phyloP scores from a whole-genome alignment of 2,888 invertebrate species.

The Notodonta dromedarius region DNA sequence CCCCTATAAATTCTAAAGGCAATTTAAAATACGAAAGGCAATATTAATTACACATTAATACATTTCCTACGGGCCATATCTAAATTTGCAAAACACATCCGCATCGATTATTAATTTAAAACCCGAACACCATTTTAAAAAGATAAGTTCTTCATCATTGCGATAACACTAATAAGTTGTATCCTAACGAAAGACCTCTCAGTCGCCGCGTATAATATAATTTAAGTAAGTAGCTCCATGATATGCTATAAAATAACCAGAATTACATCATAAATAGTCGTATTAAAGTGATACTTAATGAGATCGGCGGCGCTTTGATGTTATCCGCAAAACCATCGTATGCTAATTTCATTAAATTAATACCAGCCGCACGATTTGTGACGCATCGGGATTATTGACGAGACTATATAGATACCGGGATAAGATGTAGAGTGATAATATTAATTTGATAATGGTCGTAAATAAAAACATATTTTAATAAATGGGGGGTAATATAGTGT shows the following conservation, averaged over 20 bases:
- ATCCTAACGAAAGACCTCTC: slow-evolving; percentile 20
- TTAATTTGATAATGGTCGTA: slow-evolving; percentile 31
- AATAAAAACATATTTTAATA: slow-evolving; percentile 27
- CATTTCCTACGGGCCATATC: neutral
- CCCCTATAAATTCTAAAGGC: no score
- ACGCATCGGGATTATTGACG: slow-evolving; percentile 43
- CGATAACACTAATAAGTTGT: slow-evolving; percentile 29
- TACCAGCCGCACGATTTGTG: slow-evolving; percentile 43
- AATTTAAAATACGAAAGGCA: no score
- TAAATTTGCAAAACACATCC: slow-evolving; percentile 10
- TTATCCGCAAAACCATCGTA: slow-evolving; percentile 46
- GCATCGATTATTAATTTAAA: slow-evolving; percentile 12
- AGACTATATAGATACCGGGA: slow-evolving; percentile 22
- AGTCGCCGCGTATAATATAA: slow-evolving; percentile 27
- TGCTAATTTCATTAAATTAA: slow-evolving; percentile 59
- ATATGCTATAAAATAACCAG: slow-evolving; percentile 45
- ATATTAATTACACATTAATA: no score
- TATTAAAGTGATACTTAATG: slow-evolving; percentile 53
- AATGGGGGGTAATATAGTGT: neutral
- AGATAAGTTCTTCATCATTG: slow-evolving; percentile 29
- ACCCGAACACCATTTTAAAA: slow-evolving; percentile 11
- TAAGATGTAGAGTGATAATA: slow-evolving; percentile 26
- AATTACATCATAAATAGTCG: slow-evolving; percentile 49
- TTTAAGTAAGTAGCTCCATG: slow-evolving; percentile 47
- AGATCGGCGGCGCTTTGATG: slow-evolving; percentile 41